Percentiles rank a stretch among this genome's conserved stretches.
These are phyloP conservation scores for Caretta caretta DNA, from an alignment of 2,113 vertebrate genomes.

Conservation along the genomic window DNA sequence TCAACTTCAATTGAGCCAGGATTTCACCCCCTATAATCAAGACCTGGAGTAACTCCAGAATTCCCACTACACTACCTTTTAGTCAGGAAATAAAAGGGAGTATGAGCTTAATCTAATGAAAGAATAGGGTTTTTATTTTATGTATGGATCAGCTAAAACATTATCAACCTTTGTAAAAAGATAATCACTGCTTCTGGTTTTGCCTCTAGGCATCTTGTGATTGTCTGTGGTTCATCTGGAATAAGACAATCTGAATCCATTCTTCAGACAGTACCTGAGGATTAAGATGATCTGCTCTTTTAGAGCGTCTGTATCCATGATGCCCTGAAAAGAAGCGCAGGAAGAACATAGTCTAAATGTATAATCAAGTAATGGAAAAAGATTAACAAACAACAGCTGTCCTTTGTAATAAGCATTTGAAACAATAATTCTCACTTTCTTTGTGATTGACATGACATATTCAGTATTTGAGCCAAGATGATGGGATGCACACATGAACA, in stretches of 20 bases:
- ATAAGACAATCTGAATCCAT: constrained; percentile 59
- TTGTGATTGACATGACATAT: background rate
- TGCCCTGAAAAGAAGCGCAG: constrained; percentile 25
- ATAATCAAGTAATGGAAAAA: constrained; percentile 62
- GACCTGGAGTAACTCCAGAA: background rate
- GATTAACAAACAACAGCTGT: constrained; percentile 59
- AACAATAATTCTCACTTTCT: constrained; percentile 19
- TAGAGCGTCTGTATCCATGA: constrained; percentile 62
- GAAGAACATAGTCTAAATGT: constrained; percentile 18
- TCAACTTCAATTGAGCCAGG: background rate
- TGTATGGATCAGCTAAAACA: background rate
- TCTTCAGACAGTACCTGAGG: constrained; percentile 57
- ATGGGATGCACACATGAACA: background rate
- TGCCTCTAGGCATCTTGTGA: constrained; percentile 32
- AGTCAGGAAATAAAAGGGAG: background rate
- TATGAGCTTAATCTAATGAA: background rate
- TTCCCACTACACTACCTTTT: background rate
- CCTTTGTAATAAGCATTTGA: constrained; percentile 56
- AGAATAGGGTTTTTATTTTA: constrained; percentile 24
- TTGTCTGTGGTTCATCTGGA: constrained; percentile 47
- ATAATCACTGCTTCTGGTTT: background rate
- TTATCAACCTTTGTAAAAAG: constrained; percentile 29
- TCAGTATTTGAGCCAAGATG: constrained; percentile 28
- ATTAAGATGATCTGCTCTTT: constrained; percentile 73
- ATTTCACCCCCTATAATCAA: background rate